These are phyloP conservation scores for Macrophya annulata DNA, from an alignment of 2,888 invertebrate species.

Conservation along the genomic window DNA sequence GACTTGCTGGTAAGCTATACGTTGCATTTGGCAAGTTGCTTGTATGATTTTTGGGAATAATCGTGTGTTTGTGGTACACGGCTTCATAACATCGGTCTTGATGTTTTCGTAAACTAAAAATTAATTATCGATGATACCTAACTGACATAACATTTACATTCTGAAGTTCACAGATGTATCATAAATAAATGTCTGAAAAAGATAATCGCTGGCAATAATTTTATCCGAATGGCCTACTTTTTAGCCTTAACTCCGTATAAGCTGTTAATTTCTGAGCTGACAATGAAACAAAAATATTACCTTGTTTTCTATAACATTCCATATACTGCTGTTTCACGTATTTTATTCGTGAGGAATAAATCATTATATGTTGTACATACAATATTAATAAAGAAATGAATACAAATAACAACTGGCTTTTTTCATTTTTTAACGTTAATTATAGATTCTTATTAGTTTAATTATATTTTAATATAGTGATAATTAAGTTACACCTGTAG, in stretches of 20 bases:
- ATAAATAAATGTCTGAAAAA: neutral
- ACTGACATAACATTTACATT: neutral
- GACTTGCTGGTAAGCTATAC: neutral
- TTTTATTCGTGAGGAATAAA: constrained; percentile 30
- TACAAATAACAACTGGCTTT: neutral
- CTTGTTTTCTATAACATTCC: neutral
- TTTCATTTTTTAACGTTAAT: neutral
- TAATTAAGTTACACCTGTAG: constrained; percentile 29
- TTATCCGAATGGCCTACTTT: neutral
- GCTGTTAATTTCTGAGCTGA: neutral
- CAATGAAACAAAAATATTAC: neutral
- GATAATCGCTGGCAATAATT: neutral
- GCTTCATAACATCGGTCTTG: neutral
- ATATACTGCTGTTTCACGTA: neutral
- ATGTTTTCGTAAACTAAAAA: neutral
- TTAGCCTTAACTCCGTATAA: no score
- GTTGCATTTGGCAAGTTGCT: no score
- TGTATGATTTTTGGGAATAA: neutral
- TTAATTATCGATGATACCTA: neutral
- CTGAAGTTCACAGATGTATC: no score
- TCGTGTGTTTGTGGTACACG: neutral
- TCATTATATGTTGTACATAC: constrained; percentile 20
- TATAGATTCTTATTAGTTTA: constrained; percentile 39
- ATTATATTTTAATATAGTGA: constrained; percentile 28
- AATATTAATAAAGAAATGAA: constrained; percentile 25